These are phyloP conservation scores for Epizoanthus scotinus DNA, from an alignment of 92 coral and sea anemone species.

Conservation along the genomic window DNA sequence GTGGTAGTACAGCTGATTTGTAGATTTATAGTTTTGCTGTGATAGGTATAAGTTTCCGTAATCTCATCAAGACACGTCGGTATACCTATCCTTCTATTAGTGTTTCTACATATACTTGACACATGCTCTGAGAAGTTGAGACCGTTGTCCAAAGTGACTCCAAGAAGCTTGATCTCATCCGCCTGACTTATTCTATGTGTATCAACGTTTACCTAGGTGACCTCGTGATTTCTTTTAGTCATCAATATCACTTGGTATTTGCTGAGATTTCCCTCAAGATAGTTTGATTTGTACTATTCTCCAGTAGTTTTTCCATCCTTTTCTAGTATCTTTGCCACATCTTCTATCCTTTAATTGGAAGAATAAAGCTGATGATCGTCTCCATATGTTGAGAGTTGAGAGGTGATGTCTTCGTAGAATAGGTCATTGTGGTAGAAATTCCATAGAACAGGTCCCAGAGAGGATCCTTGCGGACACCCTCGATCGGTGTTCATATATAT, in stretches of 20 bases:
- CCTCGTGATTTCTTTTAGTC: slow-evolving; percentile 1
- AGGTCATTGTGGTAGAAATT: slow-evolving; percentile 47
- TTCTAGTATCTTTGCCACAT: too few relatives aligned
- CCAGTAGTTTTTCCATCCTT: too few relatives aligned
- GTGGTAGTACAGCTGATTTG: slow-evolving; percentile 45
- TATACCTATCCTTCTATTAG: background rate
- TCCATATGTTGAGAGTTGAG: too few relatives aligned
- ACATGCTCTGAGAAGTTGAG: slow-evolving; percentile 36
- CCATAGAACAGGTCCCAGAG: slow-evolving; percentile 50
- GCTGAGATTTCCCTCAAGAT: slow-evolving; percentile 38
- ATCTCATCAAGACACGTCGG: slow-evolving; percentile 34
- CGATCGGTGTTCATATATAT: too few relatives aligned
- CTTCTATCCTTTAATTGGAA: too few relatives aligned
- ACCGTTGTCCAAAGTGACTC: slow-evolving; percentile 38
- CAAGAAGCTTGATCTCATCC: slow-evolving; percentile 36
- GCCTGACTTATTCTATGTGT: background rate
- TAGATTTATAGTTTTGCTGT: slow-evolving; percentile 44
- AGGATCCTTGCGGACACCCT: slow-evolving; percentile 39
- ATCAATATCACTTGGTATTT: slow-evolving; percentile 50
- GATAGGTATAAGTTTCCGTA: slow-evolving; percentile 49
- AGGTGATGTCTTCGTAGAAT: slow-evolving; percentile 34
- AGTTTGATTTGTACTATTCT: too few relatives aligned
- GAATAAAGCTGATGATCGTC: too few relatives aligned
- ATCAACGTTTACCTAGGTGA: slow-evolving; percentile 25
- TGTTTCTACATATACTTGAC: slow-evolving; percentile 37